Evolutionary conservation across 2,797 vertebrate species (phyloP), one percentile per base, ranked within the genome.

Genomic region (Borostomias antarcticus): DNA sequence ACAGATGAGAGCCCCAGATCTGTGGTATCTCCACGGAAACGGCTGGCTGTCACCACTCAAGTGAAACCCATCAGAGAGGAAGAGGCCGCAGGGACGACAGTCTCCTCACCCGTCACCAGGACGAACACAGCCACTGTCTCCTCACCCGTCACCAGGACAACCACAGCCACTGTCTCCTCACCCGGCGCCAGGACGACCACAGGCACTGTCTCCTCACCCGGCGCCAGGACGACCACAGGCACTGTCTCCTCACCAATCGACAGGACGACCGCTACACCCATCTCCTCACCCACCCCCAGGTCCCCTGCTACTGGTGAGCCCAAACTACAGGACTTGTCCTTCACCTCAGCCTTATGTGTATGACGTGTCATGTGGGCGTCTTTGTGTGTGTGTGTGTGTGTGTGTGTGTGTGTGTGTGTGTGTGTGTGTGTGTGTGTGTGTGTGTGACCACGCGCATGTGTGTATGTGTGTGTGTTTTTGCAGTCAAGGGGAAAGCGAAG

Each of bases 401-500:
- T 48, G 8, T 15, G 2, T 30, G 9, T 48, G 17, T 48, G 5
- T 15, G 5, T 48, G 13, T 48, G 2, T 25, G 19, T 21, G n/a
- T 53, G 19, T 28, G 45, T 56, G 7, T 59, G 23, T 19, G 0
- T n/a, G 13, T 50, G 5, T n/a, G 4, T 40, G 30, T 54, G 13
- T 54, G 23, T 11, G 9, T 23, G 15, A 2, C n/a, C 29, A 13
- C 21, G 25, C 11, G 25, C 37, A 9, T 52, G 26, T 50, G 11
- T 58, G 53, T 28, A 33, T 35, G 47, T 8, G 2, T 6, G 21
- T 32, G 11, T 75, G 19, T 59, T 23, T 65, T 33, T 60, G 29
- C 53, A 74, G 69, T 15, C n/a, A 66, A 74, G 77, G 82, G 76
- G 13, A 90, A 85, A 85, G 56, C 72, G 4, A 93, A 87, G 76